phyloP scores from a whole-genome alignment of 1,140 invertebrate genomes.

The Chironomus striatipennis region DNA sequence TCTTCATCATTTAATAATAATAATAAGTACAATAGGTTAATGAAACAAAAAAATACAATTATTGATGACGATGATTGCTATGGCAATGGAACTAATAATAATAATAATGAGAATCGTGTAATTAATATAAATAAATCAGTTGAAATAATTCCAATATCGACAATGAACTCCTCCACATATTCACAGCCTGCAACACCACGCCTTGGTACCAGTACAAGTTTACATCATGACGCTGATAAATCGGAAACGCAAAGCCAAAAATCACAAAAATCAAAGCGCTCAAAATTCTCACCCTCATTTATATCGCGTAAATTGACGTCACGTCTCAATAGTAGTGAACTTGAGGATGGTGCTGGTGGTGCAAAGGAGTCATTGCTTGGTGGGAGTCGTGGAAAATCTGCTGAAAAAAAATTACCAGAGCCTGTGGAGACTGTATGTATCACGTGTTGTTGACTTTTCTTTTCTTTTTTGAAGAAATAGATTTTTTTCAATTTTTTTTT shows the following conservation, averaged over 20 bases:
- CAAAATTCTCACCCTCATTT: conserved; percentile 28
- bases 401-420: conserved; percentile 32
- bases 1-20: not conserved
- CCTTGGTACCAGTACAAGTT: not conserved
- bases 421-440: conserved; percentile 33
- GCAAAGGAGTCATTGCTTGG: conserved; percentile 34
- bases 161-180: not conserved
- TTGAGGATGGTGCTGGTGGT: conserved; percentile 29
- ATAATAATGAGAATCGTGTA: not conserved
- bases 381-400: conserved; percentile 26
- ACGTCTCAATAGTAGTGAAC: conserved; percentile 23
- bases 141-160: conserved; percentile 19
- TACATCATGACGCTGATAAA: conserved; percentile 5
- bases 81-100: not conserved
- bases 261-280: conserved; percentile 14
- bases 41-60: conserved; percentile 6
- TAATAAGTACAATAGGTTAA: not conserved
- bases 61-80: not conserved
- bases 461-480: not conserved
- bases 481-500: not conserved
- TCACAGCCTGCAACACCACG: not conserved
- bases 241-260: conserved; percentile 22
- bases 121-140: conserved; percentile 18
- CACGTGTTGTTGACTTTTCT: conserved; percentile 12
- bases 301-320: conserved; percentile 23